phyloP scores from a whole-genome alignment of 2,113 vertebrate genomes.

The Stegastes partitus region DNA sequence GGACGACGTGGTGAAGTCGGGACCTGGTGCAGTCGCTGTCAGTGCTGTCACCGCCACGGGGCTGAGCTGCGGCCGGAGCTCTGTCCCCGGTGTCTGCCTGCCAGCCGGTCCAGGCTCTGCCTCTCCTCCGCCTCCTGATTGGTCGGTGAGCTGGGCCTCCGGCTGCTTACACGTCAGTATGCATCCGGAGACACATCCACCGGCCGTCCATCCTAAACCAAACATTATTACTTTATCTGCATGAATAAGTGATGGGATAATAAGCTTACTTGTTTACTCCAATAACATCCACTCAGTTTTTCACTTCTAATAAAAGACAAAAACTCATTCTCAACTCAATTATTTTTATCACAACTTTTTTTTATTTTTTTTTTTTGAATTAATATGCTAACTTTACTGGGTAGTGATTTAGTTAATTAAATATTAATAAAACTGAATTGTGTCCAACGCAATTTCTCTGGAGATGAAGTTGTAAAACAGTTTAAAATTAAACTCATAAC shows the following conservation, averaged over 20 bases:
- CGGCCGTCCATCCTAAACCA: neutral
- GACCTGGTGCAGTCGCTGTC: slow-evolving; percentile 32
- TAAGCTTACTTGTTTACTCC: too few species aligned
- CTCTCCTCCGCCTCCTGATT: slow-evolving; percentile 78
- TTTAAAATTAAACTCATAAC: too few species aligned
- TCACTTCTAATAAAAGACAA: too few species aligned
- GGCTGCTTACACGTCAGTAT: slow-evolving; percentile 52
- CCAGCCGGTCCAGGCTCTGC: slow-evolving; percentile 54
- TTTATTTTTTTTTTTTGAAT: too few species aligned
- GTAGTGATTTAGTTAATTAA: too few species aligned
- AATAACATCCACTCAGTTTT: too few species aligned
- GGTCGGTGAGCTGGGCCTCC: slow-evolving; percentile 48
- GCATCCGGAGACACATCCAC: slow-evolving; percentile 24
- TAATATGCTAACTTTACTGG: too few species aligned
- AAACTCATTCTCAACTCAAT: too few species aligned
- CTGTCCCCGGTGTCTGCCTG: slow-evolving; percentile 37
- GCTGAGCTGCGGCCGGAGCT: slow-evolving; percentile 50
- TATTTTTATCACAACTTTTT: too few species aligned
- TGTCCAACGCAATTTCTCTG: too few species aligned
- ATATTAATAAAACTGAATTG: too few species aligned
- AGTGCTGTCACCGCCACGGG: slow-evolving; percentile 50
- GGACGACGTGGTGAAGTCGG: slow-evolving; percentile 21
- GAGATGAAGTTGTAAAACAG: too few species aligned
- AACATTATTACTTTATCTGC: neutral
- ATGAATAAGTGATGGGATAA: neutral